A percentile compares a stretch with the other conserved stretches of the same genome.
These are phyloP conservation scores for Cylindroiulus punctatus DNA, from an alignment of 2,888 invertebrate species.

Conservation along the genomic window DNA sequence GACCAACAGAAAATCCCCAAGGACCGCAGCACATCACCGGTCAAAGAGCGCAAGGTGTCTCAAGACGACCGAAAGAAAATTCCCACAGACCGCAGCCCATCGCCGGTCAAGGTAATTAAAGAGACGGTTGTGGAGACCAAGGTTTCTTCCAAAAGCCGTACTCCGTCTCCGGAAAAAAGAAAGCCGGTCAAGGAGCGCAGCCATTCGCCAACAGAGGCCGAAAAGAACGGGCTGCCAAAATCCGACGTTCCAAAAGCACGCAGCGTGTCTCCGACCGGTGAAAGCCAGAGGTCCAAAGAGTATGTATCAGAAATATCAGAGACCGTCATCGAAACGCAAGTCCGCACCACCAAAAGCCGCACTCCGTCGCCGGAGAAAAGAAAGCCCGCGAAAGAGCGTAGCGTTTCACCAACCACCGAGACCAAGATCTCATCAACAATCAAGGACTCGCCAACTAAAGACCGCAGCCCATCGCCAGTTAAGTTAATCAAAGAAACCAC, in stretches of 20 bases:
- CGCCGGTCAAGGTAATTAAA: background rate
- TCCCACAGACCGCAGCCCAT: constrained; percentile 11
- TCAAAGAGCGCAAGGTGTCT: background rate
- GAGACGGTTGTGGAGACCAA: background rate
- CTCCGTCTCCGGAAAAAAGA: constrained; percentile 48
- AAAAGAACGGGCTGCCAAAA: background rate
- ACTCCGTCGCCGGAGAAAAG: background rate
- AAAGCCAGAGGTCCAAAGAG: background rate
- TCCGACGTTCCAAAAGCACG: background rate
- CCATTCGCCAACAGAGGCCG: background rate
- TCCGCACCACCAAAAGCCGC: background rate
- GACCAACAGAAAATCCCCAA: background rate
- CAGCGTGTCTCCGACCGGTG: background rate
- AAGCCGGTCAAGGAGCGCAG: background rate
- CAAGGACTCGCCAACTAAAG: background rate
- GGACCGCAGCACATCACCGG: background rate
- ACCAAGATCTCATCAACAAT: background rate
- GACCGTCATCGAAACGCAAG: background rate
- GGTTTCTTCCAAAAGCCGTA: background rate
- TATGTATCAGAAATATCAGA: background rate
- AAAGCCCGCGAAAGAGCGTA: background rate
- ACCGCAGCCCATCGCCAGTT: background rate
- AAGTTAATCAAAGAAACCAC: background rate
- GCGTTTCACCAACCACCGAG: background rate
- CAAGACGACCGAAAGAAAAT: background rate